These are phyloP conservation scores for Merluccius polli DNA, from an alignment of 2,797 vertebrate genomes.

Conservation along the genomic window DNA sequence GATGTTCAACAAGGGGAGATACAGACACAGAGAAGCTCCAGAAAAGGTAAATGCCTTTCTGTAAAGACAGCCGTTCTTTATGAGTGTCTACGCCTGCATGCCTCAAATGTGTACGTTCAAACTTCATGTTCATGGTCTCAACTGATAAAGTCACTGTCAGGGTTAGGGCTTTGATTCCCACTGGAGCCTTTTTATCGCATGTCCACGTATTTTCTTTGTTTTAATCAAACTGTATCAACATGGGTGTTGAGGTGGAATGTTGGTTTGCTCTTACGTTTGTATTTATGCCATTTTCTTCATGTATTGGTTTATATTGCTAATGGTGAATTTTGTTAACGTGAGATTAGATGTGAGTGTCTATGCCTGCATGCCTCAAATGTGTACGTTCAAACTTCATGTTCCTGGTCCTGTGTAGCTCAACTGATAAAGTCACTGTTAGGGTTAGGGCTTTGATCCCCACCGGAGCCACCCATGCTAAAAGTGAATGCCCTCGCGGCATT, in stretches of 20 bases:
- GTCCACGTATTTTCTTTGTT: slow-evolving; percentile 53
- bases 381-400: no score
- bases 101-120: slow-evolving; percentile 6
- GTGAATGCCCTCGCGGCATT: no score
- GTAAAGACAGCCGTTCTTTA: not conserved
- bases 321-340: slow-evolving; percentile 67
- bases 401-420: no score
- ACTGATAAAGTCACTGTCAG: no score
- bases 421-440: no score
- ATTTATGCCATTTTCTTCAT: slow-evolving; percentile 67
- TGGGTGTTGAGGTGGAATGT: slow-evolving; percentile 51
- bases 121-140: slow-evolving; percentile 5
- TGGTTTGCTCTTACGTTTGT: slow-evolving; percentile 63
- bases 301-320: slow-evolving; percentile 66
- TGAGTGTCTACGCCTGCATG: slow-evolving; percentile 14
- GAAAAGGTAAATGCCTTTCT: slow-evolving; percentile 64
- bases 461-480: no score
- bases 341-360: no score
- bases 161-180: no score
- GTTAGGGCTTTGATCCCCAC: no score
- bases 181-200: slow-evolving; percentile 31
- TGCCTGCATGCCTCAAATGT: no score
- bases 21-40: slow-evolving; percentile 63
- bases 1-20: slow-evolving; percentile 73
- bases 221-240: slow-evolving; percentile 53